phyloP scores from a whole-genome alignment of 2,797 vertebrate species.

The Spheniscus humboldti region DNA sequence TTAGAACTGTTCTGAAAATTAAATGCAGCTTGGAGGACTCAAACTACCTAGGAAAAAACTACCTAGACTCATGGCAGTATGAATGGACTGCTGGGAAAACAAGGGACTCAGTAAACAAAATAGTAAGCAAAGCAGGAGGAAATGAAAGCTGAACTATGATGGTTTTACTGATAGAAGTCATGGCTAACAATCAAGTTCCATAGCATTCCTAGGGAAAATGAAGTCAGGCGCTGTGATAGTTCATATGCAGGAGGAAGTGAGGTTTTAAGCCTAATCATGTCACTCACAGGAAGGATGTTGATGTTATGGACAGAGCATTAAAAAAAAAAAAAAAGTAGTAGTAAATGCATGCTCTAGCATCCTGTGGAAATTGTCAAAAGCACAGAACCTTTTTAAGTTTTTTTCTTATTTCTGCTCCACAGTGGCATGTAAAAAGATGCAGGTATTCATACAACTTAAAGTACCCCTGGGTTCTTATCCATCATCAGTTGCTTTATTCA shows the following conservation, averaged over 20 bases:
- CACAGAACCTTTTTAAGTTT: neutral
- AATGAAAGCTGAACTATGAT: neutral
- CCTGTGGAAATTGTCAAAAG: neutral
- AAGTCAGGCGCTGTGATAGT: neutral
- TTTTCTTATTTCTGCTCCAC: neutral
- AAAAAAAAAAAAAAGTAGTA: too few species aligned
- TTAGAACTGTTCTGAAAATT: neutral
- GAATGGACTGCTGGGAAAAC: neutral
- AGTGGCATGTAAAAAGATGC: neutral
- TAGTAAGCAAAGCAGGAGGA: neutral
- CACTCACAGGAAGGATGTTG: neutral
- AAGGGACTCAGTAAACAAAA: neutral
- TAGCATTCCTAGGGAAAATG: neutral
- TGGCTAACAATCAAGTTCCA: neutral
- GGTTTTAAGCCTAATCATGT: neutral
- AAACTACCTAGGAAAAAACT: neutral
- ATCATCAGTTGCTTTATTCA: neutral
- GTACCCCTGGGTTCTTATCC: neutral
- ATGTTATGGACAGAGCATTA: neutral
- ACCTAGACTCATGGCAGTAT: neutral
- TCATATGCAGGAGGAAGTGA: neutral
- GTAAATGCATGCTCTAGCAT: neutral
- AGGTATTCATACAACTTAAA: neutral
- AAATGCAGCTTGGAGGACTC: neutral
- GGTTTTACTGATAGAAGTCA: neutral